Base-by-base conservation (phyloP, 2,888 invertebrate genomes). In the Suillia variegata region DNA sequence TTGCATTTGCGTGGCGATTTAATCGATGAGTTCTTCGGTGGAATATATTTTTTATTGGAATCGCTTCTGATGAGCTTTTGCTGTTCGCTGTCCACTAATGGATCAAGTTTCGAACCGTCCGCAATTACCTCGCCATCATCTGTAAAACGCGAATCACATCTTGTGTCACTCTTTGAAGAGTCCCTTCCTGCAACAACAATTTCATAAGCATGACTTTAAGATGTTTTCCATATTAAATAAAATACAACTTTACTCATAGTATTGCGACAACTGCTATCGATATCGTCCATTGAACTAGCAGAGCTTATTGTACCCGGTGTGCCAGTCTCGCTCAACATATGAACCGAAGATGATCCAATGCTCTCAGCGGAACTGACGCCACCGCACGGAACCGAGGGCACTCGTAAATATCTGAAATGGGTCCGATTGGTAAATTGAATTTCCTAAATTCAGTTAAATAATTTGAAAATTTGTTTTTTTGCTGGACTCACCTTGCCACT, bases 231-330 rank as follows among this genome's bases (percentile, higher is more conserved):
- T 38, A 12, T 4, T 4, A 48, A 48, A 15, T 5, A 6, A 26
- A 26, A 26, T 26, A 26, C 10, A 6, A 42, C 63, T 56, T 69
- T 75, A 73, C 73, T 73, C 63, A 64, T 64, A 10, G 63, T 55
- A 57, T 66, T 67, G 4, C 69, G 69, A 52, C 55, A 59, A 54
- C 56, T 61, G 21, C 71, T 70, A 54, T 80, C 79, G 62, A 81
- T 81, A 69, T 91, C 91, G 70, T 92, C 92, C 67, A 87, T 87
- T 1, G 91, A 91, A 45, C 91, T 91, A 34, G 89, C 89, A 0
- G 90, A 88, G 8, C 90, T 89, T 2, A 90, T 82, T 1, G 88
- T 88, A 52, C 87, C 84, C 0, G 88, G 87, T 26, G 89, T 88
- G 83, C 85, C 33, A 83, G 86, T 42, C 83, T 86, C 58, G 86